These are phyloP conservation scores for Hirtodrosophila histrioides DNA, from an alignment of 2,888 invertebrate genomes.

Conservation along the genomic window DNA sequence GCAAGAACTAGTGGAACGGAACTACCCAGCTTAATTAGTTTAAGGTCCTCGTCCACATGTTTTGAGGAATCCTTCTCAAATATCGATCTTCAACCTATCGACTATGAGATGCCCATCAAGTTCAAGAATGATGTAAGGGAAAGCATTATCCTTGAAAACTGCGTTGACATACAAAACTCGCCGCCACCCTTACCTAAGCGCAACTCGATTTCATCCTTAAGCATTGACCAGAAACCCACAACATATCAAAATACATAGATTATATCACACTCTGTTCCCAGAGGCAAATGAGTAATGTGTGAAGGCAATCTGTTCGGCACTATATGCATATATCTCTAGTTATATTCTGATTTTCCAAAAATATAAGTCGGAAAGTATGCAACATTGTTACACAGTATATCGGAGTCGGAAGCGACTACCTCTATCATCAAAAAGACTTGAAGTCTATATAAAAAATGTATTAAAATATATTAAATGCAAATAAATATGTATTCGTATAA, in stretches of 20 bases:
- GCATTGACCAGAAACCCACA: constrained; percentile 13
- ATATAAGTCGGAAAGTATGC: too few species aligned
- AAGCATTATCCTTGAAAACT: constrained; percentile 50
- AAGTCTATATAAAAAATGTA: too few species aligned
- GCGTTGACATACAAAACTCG: constrained; percentile 59
- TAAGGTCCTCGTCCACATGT: constrained; percentile 41
- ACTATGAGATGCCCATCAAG: constrained; percentile 64
- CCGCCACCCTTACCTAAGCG: constrained; percentile 82
- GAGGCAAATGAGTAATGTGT: too few species aligned
- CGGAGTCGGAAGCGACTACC: too few species aligned
- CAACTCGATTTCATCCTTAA: constrained; percentile 56
- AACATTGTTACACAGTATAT: too few species aligned
- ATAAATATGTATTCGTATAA: too few species aligned
- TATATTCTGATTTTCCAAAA: too few species aligned
- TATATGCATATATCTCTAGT: too few species aligned
- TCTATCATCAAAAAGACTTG: too few species aligned
- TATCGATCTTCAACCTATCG: constrained; percentile 38
- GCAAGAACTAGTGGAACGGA: constrained; percentile 16
- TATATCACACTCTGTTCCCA: too few species aligned
- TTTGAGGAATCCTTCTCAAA: constrained; percentile 57
- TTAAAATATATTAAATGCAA: too few species aligned
- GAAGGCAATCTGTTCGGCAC: too few species aligned
- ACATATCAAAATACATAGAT: background rate
- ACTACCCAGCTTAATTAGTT: constrained; percentile 41
- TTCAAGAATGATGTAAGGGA: constrained; percentile 48